Evolutionary conservation across 2,888 invertebrate genomes (phyloP).

Genomic region (Zygogramma bicolorata): DNA sequence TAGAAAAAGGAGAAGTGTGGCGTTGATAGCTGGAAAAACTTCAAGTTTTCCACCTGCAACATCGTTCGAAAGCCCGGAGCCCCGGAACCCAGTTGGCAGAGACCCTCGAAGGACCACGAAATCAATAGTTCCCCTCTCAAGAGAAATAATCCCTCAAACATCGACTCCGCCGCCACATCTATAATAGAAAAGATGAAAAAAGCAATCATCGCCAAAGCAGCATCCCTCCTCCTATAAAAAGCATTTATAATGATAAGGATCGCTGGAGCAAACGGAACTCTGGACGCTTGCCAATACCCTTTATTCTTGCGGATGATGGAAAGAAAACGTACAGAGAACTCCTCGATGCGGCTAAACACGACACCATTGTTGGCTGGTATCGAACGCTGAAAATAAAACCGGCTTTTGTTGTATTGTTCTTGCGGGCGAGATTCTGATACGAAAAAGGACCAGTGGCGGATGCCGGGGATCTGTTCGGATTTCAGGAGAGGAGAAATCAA

Average conservation of each 20-base stretch:
- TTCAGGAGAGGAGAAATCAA: neutral
- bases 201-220: constrained; percentile 21
- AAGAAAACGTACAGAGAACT: constrained; percentile 25
- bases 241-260: constrained; percentile 22
- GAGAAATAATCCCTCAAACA: neutral
- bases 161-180: neutral
- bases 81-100: too few relatives aligned
- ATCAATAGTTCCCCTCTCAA: neutral
- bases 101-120: neutral
- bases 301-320: constrained; percentile 24
- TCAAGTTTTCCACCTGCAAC: too few relatives aligned
- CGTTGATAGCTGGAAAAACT: too few relatives aligned
- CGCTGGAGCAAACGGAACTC: constrained; percentile 18
- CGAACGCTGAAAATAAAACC: constrained; percentile 8
- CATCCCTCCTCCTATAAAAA: constrained; percentile 17
- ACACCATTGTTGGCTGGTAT: constrained; percentile 13
- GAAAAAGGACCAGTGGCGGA: neutral
- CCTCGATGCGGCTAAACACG: constrained; percentile 9
- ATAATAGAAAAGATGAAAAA: constrained; percentile 15
- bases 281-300: constrained; percentile 31
- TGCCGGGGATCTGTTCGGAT: neutral
- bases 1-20: too few relatives aligned
- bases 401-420: neutral
- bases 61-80: too few relatives aligned
- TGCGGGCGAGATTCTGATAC: neutral